A percentile compares a stretch with the other conserved stretches of the same genome.
phyloP scores from a whole-genome alignment of 2,888 invertebrate species.

The Drosophila falleni region DNA sequence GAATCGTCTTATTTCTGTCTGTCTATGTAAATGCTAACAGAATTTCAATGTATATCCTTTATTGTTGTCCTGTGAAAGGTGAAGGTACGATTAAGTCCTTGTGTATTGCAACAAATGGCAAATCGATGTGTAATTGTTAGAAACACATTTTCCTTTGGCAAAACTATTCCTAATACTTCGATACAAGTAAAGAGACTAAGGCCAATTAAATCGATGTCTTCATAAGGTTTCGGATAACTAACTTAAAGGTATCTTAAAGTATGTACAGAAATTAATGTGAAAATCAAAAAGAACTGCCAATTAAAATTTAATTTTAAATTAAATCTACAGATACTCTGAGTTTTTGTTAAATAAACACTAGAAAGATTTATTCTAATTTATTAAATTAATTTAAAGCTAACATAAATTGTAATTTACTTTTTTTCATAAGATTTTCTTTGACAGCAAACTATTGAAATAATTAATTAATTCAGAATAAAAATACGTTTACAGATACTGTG shows the following conservation, averaged over 20 bases:
- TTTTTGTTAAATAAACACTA: background rate
- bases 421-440: background rate
- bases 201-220: too few relatives aligned
- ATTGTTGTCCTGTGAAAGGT: conserved; percentile 14
- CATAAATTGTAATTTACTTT: too few relatives aligned
- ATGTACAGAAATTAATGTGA: background rate
- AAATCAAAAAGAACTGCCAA: background rate
- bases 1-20: conserved; percentile 1
- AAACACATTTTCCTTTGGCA: too few relatives aligned
- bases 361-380: too few relatives aligned
- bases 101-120: conserved; percentile 1
- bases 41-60: conserved; percentile 10
- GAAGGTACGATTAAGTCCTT: conserved; percentile 20
- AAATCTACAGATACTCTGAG: background rate
- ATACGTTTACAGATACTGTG: background rate
- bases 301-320: background rate
- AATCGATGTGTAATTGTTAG: conserved; percentile 12
- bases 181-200: background rate
- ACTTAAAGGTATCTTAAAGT: background rate
- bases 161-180: background rate
- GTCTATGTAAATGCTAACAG: conserved; percentile 3
- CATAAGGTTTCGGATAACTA: background rate
- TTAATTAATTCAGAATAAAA: too few relatives aligned
- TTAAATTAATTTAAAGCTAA: too few relatives aligned
- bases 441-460: background rate